These are phyloP conservation scores for Nemopilema nomurai DNA, from an alignment of 30 jellyfish, hydroid and myxozoan species.

Conservation along the genomic window DNA sequence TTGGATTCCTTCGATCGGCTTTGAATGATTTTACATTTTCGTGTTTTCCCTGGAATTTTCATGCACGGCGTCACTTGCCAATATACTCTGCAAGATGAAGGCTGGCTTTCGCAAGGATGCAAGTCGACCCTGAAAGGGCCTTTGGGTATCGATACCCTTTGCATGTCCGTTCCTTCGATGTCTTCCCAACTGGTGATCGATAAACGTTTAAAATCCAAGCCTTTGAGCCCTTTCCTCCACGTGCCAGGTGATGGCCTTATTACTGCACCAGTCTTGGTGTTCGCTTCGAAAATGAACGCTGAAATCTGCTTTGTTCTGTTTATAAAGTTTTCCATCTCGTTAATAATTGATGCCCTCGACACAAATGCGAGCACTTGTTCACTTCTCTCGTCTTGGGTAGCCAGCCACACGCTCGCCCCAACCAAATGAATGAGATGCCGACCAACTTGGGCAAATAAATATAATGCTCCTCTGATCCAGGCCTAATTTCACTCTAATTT, in stretches of 20 bases:
- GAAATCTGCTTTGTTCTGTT: slow-evolving; percentile 62
- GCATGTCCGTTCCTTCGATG: slow-evolving; percentile 39
- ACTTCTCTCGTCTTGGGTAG: not conserved
- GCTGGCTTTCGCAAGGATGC: slow-evolving; percentile 79
- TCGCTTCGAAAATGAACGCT: slow-evolving; percentile 52
- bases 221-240: slow-evolving; percentile 54
- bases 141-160: slow-evolving; percentile 26
- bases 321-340: slow-evolving; percentile 64
- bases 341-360: slow-evolving; percentile 55
- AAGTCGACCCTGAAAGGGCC: slow-evolving; percentile 38
- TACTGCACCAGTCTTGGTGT: slow-evolving; percentile 36
- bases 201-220: slow-evolving; percentile 59
- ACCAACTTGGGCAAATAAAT: slow-evolving; percentile 15
- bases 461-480: slow-evolving; percentile 20
- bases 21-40: slow-evolving; percentile 76
- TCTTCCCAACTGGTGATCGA: slow-evolving; percentile 78
- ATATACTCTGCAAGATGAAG: slow-evolving; percentile 47
- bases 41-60: slow-evolving; percentile 79
- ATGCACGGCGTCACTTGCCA: slow-evolving; percentile 70
- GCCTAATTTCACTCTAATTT: no score
- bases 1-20: slow-evolving; percentile 28
- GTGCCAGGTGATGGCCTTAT: slow-evolving; percentile 65
- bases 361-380: slow-evolving; percentile 22
- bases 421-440: slow-evolving; percentile 29
- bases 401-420: slow-evolving; percentile 9